phyloP scores from a whole-genome alignment of 2,888 invertebrate species.

The Alsophila aescularia region DNA sequence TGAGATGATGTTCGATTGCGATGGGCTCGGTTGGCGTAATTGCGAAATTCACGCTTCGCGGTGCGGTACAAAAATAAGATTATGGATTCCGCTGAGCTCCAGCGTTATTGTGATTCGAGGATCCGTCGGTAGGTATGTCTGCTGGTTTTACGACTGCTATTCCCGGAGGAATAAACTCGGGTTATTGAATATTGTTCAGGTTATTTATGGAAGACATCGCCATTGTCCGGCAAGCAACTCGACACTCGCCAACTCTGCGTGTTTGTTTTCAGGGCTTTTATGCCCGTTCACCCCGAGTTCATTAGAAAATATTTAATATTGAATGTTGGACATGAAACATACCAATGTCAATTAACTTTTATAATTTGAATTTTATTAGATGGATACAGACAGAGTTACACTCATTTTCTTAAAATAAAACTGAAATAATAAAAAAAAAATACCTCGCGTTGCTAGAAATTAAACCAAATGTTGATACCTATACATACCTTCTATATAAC shows the following conservation, averaged over 20 bases:
- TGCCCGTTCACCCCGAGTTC: slow-evolving; percentile 13
- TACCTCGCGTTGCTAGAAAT: no score
- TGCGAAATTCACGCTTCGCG: slow-evolving; percentile 84
- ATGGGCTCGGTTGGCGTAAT: slow-evolving; percentile 65
- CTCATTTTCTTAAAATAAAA: no score
- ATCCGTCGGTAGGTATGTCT: slow-evolving; percentile 84
- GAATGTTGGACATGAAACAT: no score
- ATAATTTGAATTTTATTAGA: no score
- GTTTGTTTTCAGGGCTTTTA: slow-evolving; percentile 52
- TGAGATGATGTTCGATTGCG: slow-evolving; percentile 62
- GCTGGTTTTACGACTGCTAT: slow-evolving; percentile 80
- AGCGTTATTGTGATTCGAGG: slow-evolving; percentile 84
- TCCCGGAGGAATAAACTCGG: slow-evolving; percentile 81
- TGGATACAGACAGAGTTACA: no score
- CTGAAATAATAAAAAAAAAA: no score
- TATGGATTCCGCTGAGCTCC: slow-evolving; percentile 84
- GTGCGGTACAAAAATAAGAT: slow-evolving; percentile 85
- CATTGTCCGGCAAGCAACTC: slow-evolving; percentile 64
- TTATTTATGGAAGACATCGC: slow-evolving; percentile 81
- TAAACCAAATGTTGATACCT: no score
- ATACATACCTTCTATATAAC: no score
- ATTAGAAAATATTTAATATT: no score
- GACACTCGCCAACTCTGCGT: slow-evolving; percentile 53
- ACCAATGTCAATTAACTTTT: no score
- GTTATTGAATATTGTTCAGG: slow-evolving; percentile 81